Evolutionary conservation across 2,888 invertebrate species (phyloP), one percentile per base, ranked within the genome.

Genomic region (Drosophila kuntzei): DNA sequence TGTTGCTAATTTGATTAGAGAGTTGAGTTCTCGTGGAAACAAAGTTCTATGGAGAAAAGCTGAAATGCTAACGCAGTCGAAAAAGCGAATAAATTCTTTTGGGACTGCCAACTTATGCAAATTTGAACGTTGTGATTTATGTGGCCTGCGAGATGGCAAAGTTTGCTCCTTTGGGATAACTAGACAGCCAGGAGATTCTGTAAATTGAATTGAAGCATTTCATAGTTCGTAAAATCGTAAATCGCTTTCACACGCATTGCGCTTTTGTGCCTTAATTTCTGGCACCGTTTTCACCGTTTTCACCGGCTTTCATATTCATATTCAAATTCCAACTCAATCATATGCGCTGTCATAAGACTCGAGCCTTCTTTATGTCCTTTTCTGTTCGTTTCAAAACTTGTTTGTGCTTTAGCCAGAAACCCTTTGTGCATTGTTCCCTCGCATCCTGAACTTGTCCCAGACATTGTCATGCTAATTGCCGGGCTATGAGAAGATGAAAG

Each of bases 1-100:
- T 89, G 91, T 91, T 90, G 89, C 90, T 90, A 91, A 90, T 90
- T 87, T 78, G 89, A 90, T 90, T 90, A 90, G 91, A 83, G 90
- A 87, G 55, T 85, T 74, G 29, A 36, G 57, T 25, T 22, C n/a
- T n/a, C n/a, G n/a, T n/a, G 18, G 46, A 34, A 47, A 34, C 34
- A 46, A 49, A 54, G 9, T 61, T 71, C 29, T 22, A 11, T 7
- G 12, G 5, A 34, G 12, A 22, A 39, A 47, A 39, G 34, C 12
- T n/a, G n/a, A n/a, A n/a, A n/a, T n/a, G n/a, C n/a, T n/a, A 29
- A 39, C 43, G 39, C 46, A 36, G 58, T 44, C 51, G 63, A 59
- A 57, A 66, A 60, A 39, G 51, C 64, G 32, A 54, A 71, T 55
- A 74, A 50, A 77, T 62, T 80, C 22, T 61, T 61, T 75, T 63